A percentile compares a stretch with the other conserved stretches of the same genome.
phyloP scores from a whole-genome alignment of 1,140 invertebrate species.

The Sitophilus oryzae region DNA sequence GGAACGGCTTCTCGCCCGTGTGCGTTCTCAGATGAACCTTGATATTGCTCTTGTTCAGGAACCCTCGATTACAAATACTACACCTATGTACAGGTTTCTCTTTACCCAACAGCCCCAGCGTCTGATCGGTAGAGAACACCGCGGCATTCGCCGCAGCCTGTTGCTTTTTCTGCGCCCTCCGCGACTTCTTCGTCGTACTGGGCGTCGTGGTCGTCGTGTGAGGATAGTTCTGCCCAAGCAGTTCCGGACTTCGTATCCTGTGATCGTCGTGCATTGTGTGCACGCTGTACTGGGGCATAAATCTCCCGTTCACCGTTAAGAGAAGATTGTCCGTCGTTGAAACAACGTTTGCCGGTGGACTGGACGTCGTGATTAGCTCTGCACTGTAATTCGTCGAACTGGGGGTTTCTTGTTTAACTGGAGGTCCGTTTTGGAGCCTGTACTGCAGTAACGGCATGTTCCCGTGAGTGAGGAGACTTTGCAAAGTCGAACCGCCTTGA shows the following conservation, averaged over 20 bases:
- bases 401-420: conserved; percentile 63
- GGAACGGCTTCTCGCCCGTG: conserved; percentile 91
- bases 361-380: conserved; percentile 63
- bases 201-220: conserved; percentile 57
- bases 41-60: conserved; percentile 89
- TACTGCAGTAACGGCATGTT: conserved; percentile 73
- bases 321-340: conserved; percentile 59
- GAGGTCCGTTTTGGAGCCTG: conserved; percentile 65
- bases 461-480: conserved; percentile 67
- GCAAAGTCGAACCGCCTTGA: conserved; percentile 60
- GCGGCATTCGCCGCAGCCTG: conserved; percentile 44
- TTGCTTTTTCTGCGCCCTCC: conserved; percentile 56
- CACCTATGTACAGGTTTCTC: conserved; percentile 88
- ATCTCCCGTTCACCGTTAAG: conserved; percentile 57
- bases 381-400: conserved; percentile 70
- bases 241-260: conserved; percentile 54
- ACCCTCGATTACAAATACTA: conserved; percentile 83
- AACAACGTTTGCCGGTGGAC: conserved; percentile 53
- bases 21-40: conserved; percentile 90
- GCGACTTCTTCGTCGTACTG: conserved; percentile 58
- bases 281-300: conserved; percentile 46
- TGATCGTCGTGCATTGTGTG: conserved; percentile 46
- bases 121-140: conserved; percentile 55
- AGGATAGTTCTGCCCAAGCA: conserved; percentile 54
- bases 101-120: conserved; percentile 67